Evolutionary conservation across 2,113 vertebrate species (phyloP), one percentile per base, ranked within the genome.

Genomic region (Illadopsis cleaveri): DNA sequence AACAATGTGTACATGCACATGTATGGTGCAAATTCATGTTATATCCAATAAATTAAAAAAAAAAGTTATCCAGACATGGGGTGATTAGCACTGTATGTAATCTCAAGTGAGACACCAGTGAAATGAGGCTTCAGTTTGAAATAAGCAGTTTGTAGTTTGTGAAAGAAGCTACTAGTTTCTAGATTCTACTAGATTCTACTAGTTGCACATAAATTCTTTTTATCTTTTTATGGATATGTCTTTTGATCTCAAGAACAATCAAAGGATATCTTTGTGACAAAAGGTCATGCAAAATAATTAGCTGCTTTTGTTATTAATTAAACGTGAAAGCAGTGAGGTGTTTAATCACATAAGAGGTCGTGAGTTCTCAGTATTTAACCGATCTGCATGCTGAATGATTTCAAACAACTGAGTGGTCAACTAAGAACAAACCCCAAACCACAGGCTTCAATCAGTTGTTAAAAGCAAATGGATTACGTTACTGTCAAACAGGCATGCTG

Each of bases 181-280:
- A n/a, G n/a, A n/a, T n/a, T n/a, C n/a, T n/a, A n/a, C n/a, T n/a
- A n/a, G 62, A 58, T 86, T 81, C 38, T 83, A 62, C 58, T 51
- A 81, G 64, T 73, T 89, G 64, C 15, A 56, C 45, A 83, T 64
- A 82, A 86, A 83, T 73, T 78, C 65, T 77, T 96, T 94, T 94
- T 80, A 89, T 94, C 62, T 95, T 60, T 81, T 92, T 86, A 35
- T 81, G 60, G 93, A 68, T 45, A 57, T 75, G 35, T 60, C n/a
- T 93, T 96, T 96, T 97, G 89, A 86, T 95, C 72, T 86, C 23
- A 51, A 40, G 42, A 89, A 75, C 30, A 83, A 64, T 86, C 45
- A 78, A 78, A 81, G 15, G 24, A 78, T 81, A 57, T 51, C 42
- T 75, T 78, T 7, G 2, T 75, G 72, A 17, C 31, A 66, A 81